Evolutionary conservation across 2,797 vertebrate species (phyloP).

Genomic region (Coranthus polyacanthus): DNA sequence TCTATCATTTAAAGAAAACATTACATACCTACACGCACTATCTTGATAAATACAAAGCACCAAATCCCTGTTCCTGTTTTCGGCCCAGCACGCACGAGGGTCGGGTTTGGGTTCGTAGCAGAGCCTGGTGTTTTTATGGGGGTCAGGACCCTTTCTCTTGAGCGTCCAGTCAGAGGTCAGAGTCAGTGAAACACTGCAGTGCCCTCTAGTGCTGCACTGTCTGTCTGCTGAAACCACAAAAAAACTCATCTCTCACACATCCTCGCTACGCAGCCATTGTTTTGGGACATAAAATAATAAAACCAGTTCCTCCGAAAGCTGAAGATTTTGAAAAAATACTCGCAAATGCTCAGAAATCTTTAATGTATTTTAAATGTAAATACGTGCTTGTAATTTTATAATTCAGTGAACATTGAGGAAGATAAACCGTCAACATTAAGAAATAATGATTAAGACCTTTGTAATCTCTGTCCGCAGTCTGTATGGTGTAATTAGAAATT

Average conservation of each 20-base stretch:
- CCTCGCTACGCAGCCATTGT: neutral
- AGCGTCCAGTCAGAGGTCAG: conserved; percentile 85
- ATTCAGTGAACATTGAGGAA: conserved; percentile 35
- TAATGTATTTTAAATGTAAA: conserved; percentile 39
- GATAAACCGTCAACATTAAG: conserved; percentile 46
- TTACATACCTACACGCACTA: conserved; percentile 79
- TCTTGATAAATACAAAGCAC: conserved; percentile 80
- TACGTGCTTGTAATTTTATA: conserved; percentile 53
- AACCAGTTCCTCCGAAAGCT: no score
- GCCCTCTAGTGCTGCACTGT: conserved; percentile 91
- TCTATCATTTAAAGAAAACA: conserved; percentile 85
- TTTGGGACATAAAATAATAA: no score
- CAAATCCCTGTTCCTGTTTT: conserved; percentile 74
- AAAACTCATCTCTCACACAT: conserved; percentile 24
- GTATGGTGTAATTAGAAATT: conserved; percentile 74
- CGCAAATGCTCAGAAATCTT: conserved; percentile 14
- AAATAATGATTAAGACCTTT: conserved; percentile 23
- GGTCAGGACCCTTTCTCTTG: conserved; percentile 79
- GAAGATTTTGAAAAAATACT: no score
- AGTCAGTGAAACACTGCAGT: conserved; percentile 88
- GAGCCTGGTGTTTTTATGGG: conserved; percentile 58
- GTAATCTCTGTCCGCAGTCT: conserved; percentile 43
- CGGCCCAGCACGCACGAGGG: conserved; percentile 48
- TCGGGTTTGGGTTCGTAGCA: conserved; percentile 40
- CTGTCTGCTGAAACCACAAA: conserved; percentile 37